Conservation (phyloP, 2,113 vertebrate species). For the Lagenorhynchus albirostris region DNA sequence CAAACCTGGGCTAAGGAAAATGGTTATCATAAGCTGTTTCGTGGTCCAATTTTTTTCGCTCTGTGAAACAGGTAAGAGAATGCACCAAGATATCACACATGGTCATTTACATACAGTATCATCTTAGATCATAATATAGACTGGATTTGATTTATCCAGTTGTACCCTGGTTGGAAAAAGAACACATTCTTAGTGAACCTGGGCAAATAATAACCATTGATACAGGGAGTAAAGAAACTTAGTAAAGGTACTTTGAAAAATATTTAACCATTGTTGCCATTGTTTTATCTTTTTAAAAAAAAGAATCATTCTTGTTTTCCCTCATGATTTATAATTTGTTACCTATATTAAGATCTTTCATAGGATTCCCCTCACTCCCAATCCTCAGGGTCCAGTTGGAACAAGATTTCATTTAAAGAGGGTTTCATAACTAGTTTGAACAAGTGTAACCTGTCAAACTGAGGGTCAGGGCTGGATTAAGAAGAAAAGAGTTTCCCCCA, state of each 20-base stretch:
- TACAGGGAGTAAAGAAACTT: background rate
- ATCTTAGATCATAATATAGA: slow-evolving; percentile 52
- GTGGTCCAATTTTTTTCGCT: slow-evolving; percentile 15
- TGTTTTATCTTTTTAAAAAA: background rate
- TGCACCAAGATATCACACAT: slow-evolving; percentile 73
- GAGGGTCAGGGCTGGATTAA: background rate
- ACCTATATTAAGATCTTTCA: background rate
- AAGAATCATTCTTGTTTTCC: background rate
- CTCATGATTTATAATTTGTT: background rate
- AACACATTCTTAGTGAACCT: background rate
- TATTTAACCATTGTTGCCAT: background rate
- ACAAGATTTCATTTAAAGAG: background rate
- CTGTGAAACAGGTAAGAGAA: slow-evolving; percentile 67
- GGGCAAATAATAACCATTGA: background rate
- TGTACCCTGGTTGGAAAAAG: background rate
- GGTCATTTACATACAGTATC: slow-evolving; percentile 77
- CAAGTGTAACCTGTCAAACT: background rate
- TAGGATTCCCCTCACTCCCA: background rate
- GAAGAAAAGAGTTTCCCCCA: background rate
- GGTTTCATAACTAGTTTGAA: background rate
- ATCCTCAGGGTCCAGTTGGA: background rate
- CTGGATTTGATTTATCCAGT: background rate
- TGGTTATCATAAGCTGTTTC: slow-evolving; percentile 25
- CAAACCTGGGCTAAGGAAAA: slow-evolving; percentile 53
- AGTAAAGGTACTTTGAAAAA: background rate